Conservation (phyloP, 2,888 invertebrate species). For the Drosophila prolongata region DNA sequence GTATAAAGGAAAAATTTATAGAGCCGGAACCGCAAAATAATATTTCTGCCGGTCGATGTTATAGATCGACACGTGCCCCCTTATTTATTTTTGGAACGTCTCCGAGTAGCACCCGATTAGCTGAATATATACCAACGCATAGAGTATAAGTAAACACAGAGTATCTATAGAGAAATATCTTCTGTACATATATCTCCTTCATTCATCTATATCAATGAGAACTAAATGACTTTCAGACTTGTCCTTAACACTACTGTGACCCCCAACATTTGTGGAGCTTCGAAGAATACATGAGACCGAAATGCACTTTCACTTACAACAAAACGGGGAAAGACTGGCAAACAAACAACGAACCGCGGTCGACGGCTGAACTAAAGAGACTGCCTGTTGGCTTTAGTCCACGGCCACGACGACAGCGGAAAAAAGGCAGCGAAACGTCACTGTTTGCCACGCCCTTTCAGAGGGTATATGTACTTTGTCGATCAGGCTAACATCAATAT, state of each 20-base stretch:
- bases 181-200: constrained; percentile 2
- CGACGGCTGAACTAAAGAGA: constrained; percentile 63
- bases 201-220: constrained; percentile 1
- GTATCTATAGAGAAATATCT: constrained; percentile 11
- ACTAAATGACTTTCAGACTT: constrained; percentile 18
- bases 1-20: constrained; percentile 23
- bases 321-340: constrained; percentile 31
- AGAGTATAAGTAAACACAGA: constrained; percentile 15
- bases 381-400: constrained; percentile 51
- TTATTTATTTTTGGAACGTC: constrained; percentile 58
- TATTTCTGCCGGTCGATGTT: constrained; percentile 18
- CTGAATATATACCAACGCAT: constrained; percentile 19
- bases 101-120: constrained; percentile 50
- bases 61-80: constrained; percentile 60
- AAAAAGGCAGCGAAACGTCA: constrained; percentile 46
- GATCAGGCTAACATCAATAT: too few relatives aligned
- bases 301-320: constrained; percentile 69
- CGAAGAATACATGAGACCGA: constrained; percentile 30
- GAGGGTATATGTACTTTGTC: neutral
- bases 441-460: constrained; percentile 12
- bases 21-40: constrained; percentile 35
- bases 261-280: constrained; percentile 55
- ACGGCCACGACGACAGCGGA: constrained; percentile 24
- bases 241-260: constrained; percentile 45
- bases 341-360: constrained; percentile 51